phyloP scores from a whole-genome alignment of 2,113 vertebrate species.

The Lipophrys pholis region DNA sequence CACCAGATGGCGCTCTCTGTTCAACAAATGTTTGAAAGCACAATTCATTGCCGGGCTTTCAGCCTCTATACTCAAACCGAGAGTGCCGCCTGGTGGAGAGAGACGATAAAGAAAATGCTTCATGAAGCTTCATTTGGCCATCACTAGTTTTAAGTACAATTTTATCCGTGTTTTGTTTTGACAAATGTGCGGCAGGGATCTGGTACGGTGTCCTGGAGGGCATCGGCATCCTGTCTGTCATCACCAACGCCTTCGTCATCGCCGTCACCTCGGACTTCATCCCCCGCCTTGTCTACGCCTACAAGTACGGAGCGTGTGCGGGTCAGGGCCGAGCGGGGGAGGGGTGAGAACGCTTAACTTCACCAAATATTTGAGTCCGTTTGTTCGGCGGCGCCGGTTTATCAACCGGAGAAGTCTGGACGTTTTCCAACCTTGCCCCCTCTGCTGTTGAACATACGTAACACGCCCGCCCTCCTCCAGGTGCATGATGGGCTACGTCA shows the following conservation, averaged over 20 bases:
- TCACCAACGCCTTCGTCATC: constrained; percentile 97
- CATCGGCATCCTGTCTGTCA: constrained; percentile 95
- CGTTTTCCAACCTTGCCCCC: too few relatives aligned
- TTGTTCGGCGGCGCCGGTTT: too few relatives aligned
- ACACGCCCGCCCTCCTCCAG: constrained; percentile 80
- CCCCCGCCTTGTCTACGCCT: constrained; percentile 94
- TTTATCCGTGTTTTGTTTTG: background rate
- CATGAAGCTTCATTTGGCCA: too few relatives aligned
- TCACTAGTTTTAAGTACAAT: too few relatives aligned
- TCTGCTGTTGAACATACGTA: too few relatives aligned
- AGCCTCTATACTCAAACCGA: too few relatives aligned
- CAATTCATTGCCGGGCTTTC: too few relatives aligned
- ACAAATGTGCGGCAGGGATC: constrained; percentile 84
- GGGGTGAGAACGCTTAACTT: constrained; percentile 83
- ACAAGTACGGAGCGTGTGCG: constrained; percentile 95
- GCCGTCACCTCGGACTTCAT: constrained; percentile 98
- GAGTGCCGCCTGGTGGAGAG: too few relatives aligned
- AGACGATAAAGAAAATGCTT: too few relatives aligned
- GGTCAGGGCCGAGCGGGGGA: constrained; percentile 90
- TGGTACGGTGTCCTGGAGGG: constrained; percentile 97
- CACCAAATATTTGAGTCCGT: background rate
- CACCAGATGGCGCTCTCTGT: too few relatives aligned
- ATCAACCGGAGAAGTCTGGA: too few relatives aligned
- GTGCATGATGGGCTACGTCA: constrained; percentile 95
- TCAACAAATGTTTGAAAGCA: too few relatives aligned